Base-by-base conservation (phyloP, 2,888 invertebrate species). In the Capitulum mitella region DNA sequence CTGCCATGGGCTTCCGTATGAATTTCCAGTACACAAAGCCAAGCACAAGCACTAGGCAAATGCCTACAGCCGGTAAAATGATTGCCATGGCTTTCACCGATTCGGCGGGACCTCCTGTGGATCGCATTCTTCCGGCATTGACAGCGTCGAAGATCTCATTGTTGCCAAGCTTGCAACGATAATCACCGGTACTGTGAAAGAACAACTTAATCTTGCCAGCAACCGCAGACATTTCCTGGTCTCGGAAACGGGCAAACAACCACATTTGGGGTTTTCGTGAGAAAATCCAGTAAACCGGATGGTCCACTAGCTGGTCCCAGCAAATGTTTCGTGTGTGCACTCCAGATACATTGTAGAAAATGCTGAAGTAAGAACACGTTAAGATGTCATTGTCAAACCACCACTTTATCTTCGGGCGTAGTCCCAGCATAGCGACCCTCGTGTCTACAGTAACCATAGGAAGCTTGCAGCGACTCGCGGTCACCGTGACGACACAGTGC, bases 61-160 rank as follows among this genome's bases (percentile, higher is more conserved):
- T 26, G 14, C 22, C 34, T 6, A 32, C 37, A 3, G 70, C 70
- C 26, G 70, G 70, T 12, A 70, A 37, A 16, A 70, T 32, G 16
- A 70, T 70, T 5, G 70, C 70, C 70, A 70, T 70, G 6, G 70
- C 70, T 26, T 34, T 37, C 37, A 37, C 70, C 16, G 70, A 70
- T 22, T 70, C 22, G 22, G 34, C 70, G 1, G 34, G 26, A 5
- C 70, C 70, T 2, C 70, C 70, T 3, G 32, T 16, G 16, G 70
- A 70, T 37, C 70, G 70, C 34, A 32, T 32, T 70, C 70, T 70
- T 70, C 70, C 70, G 0, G 70, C 37, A 22, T 70, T 70, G 29
- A 37, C 32, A 1, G 70, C 70, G 8, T 70, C 70, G 10, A 70
- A 70, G 37, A 70, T 70, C 1, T 37, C 37, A 22, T 70, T 70